Conservation (phyloP, 2,113 vertebrate genomes). For the Pedionomus torquatus region DNA sequence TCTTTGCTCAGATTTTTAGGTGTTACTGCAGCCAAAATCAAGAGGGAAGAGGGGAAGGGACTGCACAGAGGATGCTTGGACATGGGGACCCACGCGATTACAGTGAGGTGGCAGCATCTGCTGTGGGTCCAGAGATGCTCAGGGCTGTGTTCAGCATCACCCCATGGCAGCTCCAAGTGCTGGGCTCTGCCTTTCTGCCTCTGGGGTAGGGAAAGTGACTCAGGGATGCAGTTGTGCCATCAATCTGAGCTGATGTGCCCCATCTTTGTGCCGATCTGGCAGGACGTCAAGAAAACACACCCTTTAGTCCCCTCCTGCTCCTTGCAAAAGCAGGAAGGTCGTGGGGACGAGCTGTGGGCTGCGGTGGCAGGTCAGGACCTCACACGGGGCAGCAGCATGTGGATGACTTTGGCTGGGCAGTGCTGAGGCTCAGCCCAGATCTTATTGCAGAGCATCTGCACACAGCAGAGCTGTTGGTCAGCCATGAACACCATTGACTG, state of each 20-base stretch:
- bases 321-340: not conserved
- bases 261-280: not conserved
- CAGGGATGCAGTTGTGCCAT: fast-evolving
- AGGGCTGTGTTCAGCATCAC: not conserved
- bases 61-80: fast-evolving
- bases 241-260: not conserved
- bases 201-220: not conserved
- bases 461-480: not conserved
- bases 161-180: fast-evolving
- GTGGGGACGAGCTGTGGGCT: fast-evolving
- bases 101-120: fast-evolving
- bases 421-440: not conserved
- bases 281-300: not conserved
- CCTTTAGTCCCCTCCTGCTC: not conserved
- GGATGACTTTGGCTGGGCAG: fast-evolving
- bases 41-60: not conserved
- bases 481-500: fast-evolving
- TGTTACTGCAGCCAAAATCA: not conserved
- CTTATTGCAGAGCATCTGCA: fast-evolving
- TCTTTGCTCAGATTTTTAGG: not conserved
- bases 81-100: fast-evolving
- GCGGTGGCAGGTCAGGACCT: not conserved
- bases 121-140: not conserved
- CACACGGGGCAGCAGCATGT: fast-evolving
- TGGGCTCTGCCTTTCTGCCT: not conserved